phyloP scores from a whole-genome alignment of 2,797 vertebrate genomes.

The Premnoplex brunnescens region DNA sequence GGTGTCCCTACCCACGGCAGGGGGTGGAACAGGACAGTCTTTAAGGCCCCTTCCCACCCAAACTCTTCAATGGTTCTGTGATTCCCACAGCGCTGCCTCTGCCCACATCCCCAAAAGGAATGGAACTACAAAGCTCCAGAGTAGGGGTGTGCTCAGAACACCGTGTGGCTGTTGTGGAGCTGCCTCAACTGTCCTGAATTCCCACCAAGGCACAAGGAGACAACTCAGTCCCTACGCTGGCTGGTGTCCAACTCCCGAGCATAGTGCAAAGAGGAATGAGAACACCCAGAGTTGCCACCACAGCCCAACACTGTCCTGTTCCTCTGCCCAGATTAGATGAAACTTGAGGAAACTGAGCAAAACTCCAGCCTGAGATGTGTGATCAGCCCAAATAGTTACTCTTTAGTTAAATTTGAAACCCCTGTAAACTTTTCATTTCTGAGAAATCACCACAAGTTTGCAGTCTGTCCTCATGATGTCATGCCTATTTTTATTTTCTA shows the following conservation, averaged over 20 bases:
- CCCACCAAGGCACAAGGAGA: neutral
- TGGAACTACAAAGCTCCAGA: no score
- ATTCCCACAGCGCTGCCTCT: neutral
- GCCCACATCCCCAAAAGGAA: neutral
- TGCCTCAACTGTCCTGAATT: neutral
- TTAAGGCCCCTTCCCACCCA: neutral
- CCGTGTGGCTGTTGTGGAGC: accelerated
- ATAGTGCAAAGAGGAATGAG: neutral
- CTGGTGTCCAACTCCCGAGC: neutral
- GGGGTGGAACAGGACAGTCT: neutral
- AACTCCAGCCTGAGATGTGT: neutral
- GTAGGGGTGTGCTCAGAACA: neutral
- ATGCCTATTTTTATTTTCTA: accelerated
- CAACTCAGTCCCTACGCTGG: neutral
- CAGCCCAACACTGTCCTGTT: neutral
- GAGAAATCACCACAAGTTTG: accelerated
- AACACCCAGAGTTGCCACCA: accelerated
- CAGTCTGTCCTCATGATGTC: neutral
- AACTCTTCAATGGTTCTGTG: neutral
- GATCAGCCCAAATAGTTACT: accelerated
- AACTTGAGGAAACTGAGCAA: neutral
- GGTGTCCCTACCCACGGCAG: neutral
- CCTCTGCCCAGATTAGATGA: neutral
- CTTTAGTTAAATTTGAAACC: neutral
- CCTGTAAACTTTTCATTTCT: neutral